Evolutionary conservation across 2,113 vertebrate species (phyloP).

Genomic region (Charina bottae): DNA sequence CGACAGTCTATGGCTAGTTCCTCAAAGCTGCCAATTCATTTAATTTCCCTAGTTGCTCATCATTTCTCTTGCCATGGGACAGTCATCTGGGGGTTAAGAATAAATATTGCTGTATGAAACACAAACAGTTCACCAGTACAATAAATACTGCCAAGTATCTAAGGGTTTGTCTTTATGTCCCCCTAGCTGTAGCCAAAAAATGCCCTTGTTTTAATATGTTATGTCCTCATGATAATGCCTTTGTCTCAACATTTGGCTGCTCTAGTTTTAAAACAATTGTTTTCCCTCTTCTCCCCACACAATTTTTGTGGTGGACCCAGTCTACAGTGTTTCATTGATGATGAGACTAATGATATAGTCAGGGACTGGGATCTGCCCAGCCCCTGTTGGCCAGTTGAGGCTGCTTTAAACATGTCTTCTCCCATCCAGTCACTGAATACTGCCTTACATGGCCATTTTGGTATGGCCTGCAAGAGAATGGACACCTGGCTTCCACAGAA

Average conservation of each 20-base stretch:
- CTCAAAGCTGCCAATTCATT: neutral
- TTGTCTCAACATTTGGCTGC: neutral
- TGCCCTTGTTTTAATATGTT: neutral
- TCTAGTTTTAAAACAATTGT: neutral
- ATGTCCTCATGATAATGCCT: neutral
- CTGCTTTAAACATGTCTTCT: neutral
- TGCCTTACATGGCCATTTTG: too few relatives aligned
- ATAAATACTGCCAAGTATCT: fast-evolving
- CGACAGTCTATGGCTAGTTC: neutral
- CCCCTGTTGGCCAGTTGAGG: neutral
- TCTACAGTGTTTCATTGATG: neutral
- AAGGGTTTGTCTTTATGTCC: neutral
- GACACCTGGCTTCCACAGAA: neutral
- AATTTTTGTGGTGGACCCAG: neutral
- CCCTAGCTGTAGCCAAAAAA: neutral
- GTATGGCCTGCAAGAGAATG: too few relatives aligned
- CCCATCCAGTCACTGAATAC: neutral
- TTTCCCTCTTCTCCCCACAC: neutral
- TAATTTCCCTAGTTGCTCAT: neutral
- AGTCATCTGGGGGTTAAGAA: neutral
- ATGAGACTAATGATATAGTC: neutral
- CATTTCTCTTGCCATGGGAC: neutral
- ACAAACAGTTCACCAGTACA: neutral
- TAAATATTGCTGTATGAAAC: neutral
- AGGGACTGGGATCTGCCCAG: neutral